A percentile compares a stretch with the other conserved stretches of the same genome.
Conservation (phyloP, 2,113 vertebrate species). For the Phylloscopus whistleri region DNA sequence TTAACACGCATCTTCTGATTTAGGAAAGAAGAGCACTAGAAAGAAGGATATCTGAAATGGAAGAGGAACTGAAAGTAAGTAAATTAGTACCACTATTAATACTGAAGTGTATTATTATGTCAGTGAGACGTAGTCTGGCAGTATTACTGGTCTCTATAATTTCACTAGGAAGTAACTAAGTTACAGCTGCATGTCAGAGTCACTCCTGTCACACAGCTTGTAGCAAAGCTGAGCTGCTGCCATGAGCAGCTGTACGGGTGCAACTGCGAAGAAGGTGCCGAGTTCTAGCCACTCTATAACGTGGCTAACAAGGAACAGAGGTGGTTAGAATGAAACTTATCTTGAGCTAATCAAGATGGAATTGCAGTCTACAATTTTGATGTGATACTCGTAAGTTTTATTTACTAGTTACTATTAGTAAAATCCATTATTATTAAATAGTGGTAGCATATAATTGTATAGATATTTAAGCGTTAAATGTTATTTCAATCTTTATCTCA, state of each 20-base stretch:
- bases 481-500: not conserved
- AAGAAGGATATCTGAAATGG: constrained; percentile 99
- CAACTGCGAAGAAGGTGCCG: not conserved
- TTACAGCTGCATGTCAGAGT: not conserved
- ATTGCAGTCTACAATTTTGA: not conserved
- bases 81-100: not conserved
- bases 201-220: not conserved
- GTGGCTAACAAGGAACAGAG: not conserved
- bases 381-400: not conserved
- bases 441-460: not conserved
- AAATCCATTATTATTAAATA: not conserved
- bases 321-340: not conserved
- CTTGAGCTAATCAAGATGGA: not conserved
- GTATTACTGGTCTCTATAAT: not conserved
- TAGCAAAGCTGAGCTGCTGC: accelerated
- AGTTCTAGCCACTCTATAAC: not conserved
- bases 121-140: not conserved
- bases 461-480: not conserved
- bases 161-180: not conserved
- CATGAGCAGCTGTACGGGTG: accelerated
- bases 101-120: not conserved
- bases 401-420: not conserved
- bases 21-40: constrained; percentile 99
- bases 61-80: constrained; percentile 99
- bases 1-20: constrained; percentile 53